Evolutionary conservation across 2,888 invertebrate species (phyloP), one percentile per base, ranked within the genome.

Genomic region (Amphipyra berbera): DNA sequence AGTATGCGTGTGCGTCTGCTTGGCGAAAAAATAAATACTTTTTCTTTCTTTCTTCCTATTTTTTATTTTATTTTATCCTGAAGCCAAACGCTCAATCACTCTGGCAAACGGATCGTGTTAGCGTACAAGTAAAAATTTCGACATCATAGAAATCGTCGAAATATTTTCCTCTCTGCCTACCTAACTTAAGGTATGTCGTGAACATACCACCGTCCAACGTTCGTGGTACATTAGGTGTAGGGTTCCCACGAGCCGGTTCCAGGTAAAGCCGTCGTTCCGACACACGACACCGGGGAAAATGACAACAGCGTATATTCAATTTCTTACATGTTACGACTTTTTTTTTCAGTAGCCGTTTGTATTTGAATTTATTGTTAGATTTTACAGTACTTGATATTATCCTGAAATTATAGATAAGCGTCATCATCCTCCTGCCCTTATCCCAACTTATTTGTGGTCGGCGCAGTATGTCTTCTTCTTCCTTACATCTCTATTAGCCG

Each of bases 221-320:
- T 76, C 73, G 62, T 62, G 46, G 78, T 77, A 79, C 45, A 42
- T 59, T 35, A 56, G 68, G 67, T 68, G 76, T 78, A 60, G 54
- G 37, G 76, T 86, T 86, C 84, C 73, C 84, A 86, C 81, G 81
- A 55, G 46, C 30, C 56, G 45, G 15, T 85, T 86, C 84, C 76
- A 68, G 67, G 84, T 84, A 86, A 68, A 68, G 45, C 47, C 40
- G 58, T 35, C 59, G 27, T 48, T 52, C 58, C 63, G 83, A 60
- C 56, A 86, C 55, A 44, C 48, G 84, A 86, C 81, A 81, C 84
- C 73, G 62, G 71, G 73, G 75, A 82, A 83, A 72, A 54, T 45
- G 68, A 63, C 60, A 61, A 71, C 62, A 76, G 41, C 6, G 62
- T 68, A 56, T 50, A 60, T 53, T 38, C 54, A 56, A 41, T 45